These are phyloP conservation scores for Vesta saturnalis DNA, from an alignment of 2,888 invertebrate genomes.

Conservation along the genomic window DNA sequence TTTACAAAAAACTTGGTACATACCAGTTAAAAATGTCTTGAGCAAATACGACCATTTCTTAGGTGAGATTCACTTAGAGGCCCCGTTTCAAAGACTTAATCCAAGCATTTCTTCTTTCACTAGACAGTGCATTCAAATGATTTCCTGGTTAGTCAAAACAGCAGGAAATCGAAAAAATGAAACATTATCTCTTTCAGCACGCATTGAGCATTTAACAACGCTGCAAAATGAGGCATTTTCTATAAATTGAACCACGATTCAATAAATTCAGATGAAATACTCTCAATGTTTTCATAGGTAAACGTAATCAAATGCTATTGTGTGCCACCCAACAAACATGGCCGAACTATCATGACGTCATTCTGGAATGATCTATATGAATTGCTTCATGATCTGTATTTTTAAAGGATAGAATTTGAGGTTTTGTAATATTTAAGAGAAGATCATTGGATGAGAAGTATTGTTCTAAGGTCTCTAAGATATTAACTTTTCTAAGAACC, in stretches of 20 bases:
- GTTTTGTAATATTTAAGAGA: no score
- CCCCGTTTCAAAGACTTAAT: neutral
- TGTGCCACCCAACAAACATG: neutral
- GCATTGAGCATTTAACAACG: neutral
- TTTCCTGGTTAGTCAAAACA: neutral
- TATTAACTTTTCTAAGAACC: no score
- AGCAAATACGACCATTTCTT: neutral
- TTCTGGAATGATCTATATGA: no score
- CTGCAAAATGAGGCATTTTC: neutral
- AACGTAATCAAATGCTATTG: neutral
- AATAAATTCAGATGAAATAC: no score
- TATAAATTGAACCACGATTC: no score
- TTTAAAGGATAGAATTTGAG: no score
- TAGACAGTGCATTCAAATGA: neutral
- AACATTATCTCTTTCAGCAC: neutral
- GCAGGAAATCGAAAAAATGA: slow-evolving; percentile 3
- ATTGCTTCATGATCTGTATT: no score
- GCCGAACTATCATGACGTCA: neutral
- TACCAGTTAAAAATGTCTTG: neutral
- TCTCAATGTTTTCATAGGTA: neutral
- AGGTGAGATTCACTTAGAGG: no score
- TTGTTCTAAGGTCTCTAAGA: no score
- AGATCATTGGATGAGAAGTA: no score
- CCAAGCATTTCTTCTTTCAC: neutral
- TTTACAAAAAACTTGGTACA: neutral